Percentiles rank a stretch among this genome's conserved stretches.
phyloP scores from a whole-genome alignment of 2,888 invertebrate genomes.

The Cantharis rufa region DNA sequence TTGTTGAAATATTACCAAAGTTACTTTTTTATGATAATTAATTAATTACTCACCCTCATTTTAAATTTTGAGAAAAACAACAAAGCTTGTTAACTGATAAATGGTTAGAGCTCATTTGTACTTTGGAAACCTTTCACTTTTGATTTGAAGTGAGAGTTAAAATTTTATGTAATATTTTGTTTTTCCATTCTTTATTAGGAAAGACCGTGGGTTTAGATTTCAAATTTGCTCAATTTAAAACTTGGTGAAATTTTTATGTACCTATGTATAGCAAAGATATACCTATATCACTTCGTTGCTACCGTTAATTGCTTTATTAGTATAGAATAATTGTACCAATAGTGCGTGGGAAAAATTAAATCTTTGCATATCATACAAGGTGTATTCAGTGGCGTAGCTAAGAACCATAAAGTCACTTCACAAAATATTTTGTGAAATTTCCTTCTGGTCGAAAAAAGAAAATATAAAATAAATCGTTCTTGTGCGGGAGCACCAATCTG shows the following conservation, averaged over 20 bases:
- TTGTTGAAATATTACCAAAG: neutral
- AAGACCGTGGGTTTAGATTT: neutral
- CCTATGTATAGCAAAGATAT: neutral
- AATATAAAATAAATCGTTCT: too few relatives aligned
- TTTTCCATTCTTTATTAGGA: conserved; percentile 1
- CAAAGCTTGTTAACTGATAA: neutral
- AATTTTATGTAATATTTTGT: neutral
- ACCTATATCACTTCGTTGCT: neutral
- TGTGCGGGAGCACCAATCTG: too few relatives aligned
- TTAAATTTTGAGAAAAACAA: neutral
- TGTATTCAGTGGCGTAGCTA: too few relatives aligned
- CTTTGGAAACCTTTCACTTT: neutral
- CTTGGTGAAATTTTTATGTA: neutral
- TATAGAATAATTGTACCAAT: neutral
- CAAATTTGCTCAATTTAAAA: neutral
- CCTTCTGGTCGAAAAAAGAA: too few relatives aligned
- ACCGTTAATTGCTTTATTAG: neutral
- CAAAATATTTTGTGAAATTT: too few relatives aligned
- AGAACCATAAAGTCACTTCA: too few relatives aligned
- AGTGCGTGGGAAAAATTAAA: neutral
- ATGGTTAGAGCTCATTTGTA: neutral
- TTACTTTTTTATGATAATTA: neutral
- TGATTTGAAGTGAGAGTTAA: neutral
- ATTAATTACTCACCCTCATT: neutral
- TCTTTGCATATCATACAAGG: neutral